Evolutionary conservation across 2,888 invertebrate species (phyloP).

Genomic region (Agrilus cyanescens): DNA sequence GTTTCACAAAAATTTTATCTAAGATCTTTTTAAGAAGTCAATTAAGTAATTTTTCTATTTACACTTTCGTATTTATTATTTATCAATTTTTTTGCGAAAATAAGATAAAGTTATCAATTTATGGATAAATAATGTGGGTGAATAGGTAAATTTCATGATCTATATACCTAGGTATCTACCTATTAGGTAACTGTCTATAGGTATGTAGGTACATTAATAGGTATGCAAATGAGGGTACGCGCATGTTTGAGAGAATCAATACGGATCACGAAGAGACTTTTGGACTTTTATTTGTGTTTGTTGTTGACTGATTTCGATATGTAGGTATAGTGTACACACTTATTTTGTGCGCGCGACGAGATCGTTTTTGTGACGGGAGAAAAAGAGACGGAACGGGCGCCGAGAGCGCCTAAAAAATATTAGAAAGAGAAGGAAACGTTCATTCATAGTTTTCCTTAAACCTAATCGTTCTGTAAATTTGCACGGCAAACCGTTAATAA

Average conservation of each 20-base stretch:
- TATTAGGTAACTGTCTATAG: too few relatives aligned
- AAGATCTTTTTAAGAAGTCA: too few relatives aligned
- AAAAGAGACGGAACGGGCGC: not conserved
- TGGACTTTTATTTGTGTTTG: constrained; percentile 13
- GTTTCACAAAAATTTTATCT: too few relatives aligned
- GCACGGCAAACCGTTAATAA: constrained; percentile 22
- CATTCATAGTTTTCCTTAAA: constrained; percentile 18
- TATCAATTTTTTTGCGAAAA: too few relatives aligned
- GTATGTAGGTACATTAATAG: too few relatives aligned
- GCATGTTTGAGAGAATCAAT: constrained; percentile 10
- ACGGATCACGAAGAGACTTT: constrained; percentile 9
- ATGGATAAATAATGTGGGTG: too few relatives aligned
- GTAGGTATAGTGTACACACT: constrained; percentile 10
- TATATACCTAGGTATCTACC: too few relatives aligned
- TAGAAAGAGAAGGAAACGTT: constrained; percentile 1
- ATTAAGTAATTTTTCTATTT: too few relatives aligned
- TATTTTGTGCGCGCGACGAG: constrained; percentile 2
- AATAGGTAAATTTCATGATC: too few relatives aligned
- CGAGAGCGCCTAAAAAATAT: not conserved
- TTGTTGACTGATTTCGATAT: constrained; percentile 17
- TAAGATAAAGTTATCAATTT: too few relatives aligned
- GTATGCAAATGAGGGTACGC: too few relatives aligned
- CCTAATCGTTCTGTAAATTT: constrained; percentile 28
- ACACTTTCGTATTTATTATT: too few relatives aligned
- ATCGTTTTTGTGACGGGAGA: not conserved